Percentiles rank a stretch among this genome's conserved stretches.
Evolutionary conservation across 64 coral and sea anemone species (phyloP).

Genomic region (Porites australiensis): DNA sequence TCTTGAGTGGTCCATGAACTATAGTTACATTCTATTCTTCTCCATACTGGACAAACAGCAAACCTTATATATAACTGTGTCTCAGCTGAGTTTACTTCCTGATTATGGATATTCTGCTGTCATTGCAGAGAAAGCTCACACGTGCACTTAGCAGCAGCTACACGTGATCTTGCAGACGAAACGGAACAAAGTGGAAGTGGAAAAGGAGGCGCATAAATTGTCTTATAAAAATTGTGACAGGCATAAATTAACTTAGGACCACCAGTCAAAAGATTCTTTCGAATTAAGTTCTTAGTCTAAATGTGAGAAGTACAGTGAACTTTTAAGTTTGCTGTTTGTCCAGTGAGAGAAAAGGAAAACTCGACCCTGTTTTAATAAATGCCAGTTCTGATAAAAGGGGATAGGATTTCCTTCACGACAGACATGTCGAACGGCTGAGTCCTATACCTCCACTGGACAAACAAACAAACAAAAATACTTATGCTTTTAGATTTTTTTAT

Average conservation of each 20-base stretch:
- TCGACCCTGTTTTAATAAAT: neutral
- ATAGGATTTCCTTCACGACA: too few relatives aligned
- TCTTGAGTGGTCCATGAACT: too few relatives aligned
- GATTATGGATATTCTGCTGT: constrained; percentile 26
- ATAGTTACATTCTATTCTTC: neutral
- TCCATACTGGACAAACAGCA: constrained; percentile 42
- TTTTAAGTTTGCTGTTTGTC: constrained; percentile 44
- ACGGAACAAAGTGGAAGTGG: constrained; percentile 32
- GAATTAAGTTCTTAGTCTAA: neutral
- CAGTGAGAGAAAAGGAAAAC: neutral
- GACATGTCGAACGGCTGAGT: neutral
- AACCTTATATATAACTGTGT: neutral
- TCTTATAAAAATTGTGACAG: neutral
- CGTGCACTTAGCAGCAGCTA: constrained; percentile 7
- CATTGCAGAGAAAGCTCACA: constrained; percentile 38
- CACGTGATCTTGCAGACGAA: constrained; percentile 33
- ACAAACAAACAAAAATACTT: neutral
- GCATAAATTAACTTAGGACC: neutral
- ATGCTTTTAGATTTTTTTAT: too few relatives aligned
- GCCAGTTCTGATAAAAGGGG: too few relatives aligned
- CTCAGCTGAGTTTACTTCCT: neutral
- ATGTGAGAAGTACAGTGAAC: neutral
- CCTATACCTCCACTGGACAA: neutral
- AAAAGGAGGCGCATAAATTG: constrained; percentile 2
- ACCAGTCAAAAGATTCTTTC: neutral